Conservation (phyloP, 2,797 vertebrate genomes). For the Sitta carolinensis region DNA sequence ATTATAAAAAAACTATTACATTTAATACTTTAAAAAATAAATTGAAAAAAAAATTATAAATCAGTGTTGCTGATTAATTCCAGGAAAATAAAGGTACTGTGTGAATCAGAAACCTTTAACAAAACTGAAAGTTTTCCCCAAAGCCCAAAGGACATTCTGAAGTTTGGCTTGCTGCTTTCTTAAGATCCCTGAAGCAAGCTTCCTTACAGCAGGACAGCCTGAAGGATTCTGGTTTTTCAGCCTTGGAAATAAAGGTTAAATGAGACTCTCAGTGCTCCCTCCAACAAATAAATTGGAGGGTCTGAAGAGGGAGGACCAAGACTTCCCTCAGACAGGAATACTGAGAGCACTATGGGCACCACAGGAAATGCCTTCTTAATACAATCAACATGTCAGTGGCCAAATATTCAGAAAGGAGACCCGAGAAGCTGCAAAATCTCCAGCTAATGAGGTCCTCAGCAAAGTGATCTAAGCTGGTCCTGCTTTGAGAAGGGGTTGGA, state of each 20-base stretch:
- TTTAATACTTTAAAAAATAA: neutral
- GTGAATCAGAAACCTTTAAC: neutral
- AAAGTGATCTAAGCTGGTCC: neutral
- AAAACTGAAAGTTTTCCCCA: neutral
- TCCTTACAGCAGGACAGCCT: neutral
- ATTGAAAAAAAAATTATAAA: neutral
- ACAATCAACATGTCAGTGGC: neutral
- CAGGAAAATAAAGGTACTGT: fast-evolving
- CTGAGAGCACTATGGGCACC: neutral
- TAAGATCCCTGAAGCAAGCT: neutral
- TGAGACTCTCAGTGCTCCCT: neutral
- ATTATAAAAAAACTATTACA: neutral
- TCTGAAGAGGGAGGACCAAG: neutral
- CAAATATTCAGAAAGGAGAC: neutral
- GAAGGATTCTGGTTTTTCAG: neutral
- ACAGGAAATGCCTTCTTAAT: neutral
- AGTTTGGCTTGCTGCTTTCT: neutral
- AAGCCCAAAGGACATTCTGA: neutral
- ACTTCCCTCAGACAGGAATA: neutral
- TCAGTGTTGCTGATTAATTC: neutral
- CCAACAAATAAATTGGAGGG: neutral
- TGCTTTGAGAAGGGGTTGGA: neutral
- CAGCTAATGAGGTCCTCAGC: neutral
- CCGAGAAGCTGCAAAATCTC: neutral
- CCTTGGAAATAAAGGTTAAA: neutral